Base-by-base conservation (phyloP, 1,140 invertebrate species). In the Penaeus chinensis region DNA sequence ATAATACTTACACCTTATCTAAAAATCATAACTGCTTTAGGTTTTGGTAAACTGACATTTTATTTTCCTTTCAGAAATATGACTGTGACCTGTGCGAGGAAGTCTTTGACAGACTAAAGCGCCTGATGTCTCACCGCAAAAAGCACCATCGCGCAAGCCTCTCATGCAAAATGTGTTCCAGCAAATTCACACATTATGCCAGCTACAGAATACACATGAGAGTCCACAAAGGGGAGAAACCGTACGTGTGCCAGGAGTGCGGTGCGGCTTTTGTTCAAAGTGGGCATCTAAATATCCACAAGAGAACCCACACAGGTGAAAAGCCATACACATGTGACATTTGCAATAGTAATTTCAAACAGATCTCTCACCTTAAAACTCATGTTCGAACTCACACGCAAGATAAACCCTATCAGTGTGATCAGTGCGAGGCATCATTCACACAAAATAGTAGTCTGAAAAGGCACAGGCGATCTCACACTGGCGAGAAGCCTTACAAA, bases 321-420 rank as follows among this genome's bases (percentile, higher is more conserved):
- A 95, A 96, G 89, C 96, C 96, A 7, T 97, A 98, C 90, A 94
- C 96, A 60, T 99, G 98, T 92, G 94, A 95, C 0, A 95, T 98
- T 85, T 99, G 98, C 91, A 96, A 97, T 89, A 98, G 98, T 91
- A 95, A 95, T 27, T 95, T 98, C 88, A 97, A 96, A 87, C 97
- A 97, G 91, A 97, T 97, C 91, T 90, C 89, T 32, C 91, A 91
- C 77, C 87, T 91, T 24, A 91, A 91, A 76, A 91, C 91, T 18
- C 92, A 92, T 80, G 90, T 91, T 24, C 78, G 91, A n/a, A 91
- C 90, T 18, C 92, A 93, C 84, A 93, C 92, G 1, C 92, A 94
- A 20, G 94, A 95, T 90, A 92, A 94, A 85, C 94, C 94, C n/a
- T 94, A 93, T 91, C 92, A 92, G 83, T 95, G 95, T 91, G 92